Percentiles rank a stretch among this genome's conserved stretches.
Evolutionary conservation across 2,888 invertebrate genomes (phyloP).

Genomic region (Rapana venosa): DNA sequence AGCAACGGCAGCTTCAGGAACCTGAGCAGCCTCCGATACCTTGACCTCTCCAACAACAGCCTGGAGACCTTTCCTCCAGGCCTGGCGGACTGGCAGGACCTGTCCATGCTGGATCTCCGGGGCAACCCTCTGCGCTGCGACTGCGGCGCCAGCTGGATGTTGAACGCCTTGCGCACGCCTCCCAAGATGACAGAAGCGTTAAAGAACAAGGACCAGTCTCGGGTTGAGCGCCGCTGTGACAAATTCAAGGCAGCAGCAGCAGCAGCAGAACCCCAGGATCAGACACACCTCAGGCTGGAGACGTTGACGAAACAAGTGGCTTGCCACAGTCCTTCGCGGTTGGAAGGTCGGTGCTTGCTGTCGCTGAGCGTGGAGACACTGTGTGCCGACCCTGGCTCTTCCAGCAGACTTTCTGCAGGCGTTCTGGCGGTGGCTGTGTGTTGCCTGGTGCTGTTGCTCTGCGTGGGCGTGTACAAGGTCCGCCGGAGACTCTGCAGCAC

Average conservation of each 20-base stretch:
- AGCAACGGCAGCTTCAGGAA: conserved; percentile 25
- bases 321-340: conserved; percentile 10
- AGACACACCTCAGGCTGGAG: neutral
- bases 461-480: conserved; percentile 37
- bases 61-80: conserved; percentile 18
- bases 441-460: conserved; percentile 16
- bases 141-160: conserved; percentile 42
- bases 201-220: neutral
- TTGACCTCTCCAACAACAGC: conserved; percentile 37
- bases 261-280: neutral
- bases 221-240: neutral
- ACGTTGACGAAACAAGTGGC: neutral
- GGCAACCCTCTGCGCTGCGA: conserved; percentile 39
- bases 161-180: neutral
- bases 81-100: conserved; percentile 33
- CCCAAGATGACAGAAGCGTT: neutral
- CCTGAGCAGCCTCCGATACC: conserved; percentile 9
- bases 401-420: conserved; percentile 8
- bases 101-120: conserved; percentile 30
- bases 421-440: conserved; percentile 25
- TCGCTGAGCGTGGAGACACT: conserved; percentile 7
- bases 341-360: conserved; percentile 21
- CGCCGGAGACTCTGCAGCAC: conserved; percentile 24
- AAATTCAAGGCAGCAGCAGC: neutral
- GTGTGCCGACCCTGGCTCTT: neutral